Evolutionary conservation across 2,888 invertebrate species (phyloP), one percentile per base, ranked within the genome.

Genomic region (Callyntrura guangdongensis): DNA sequence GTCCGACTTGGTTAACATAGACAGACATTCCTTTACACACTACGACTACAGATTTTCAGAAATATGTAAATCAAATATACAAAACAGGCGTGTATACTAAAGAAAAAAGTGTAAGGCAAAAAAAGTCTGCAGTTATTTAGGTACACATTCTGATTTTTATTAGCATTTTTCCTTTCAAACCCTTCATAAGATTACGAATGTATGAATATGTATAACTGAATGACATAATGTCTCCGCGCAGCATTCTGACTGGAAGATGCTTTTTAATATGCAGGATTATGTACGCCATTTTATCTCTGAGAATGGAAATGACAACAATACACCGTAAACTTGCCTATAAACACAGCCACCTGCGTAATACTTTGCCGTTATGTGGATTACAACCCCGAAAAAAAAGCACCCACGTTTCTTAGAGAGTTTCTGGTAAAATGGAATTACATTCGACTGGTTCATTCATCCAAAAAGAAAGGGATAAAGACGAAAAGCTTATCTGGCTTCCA

Each of bases 141-240:
- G 36, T 4, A 36, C 36, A 6, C 6, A 36, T 47, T 45, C 72
- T 17, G 9, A 22, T 74, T 47, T 49, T 14, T 74, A 49, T 49
- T 49, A 14, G 9, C 9, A 74, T 74, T 67, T 67, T 74, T 47
- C 72, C 36, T 36, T 36, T 36, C 36, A 36, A 36, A 36, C 49
- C 64, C 17, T 36, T 72, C 17, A 20, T 22, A 49, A 74, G 74
- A 49, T 47, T 20, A 64, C 22, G 64, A 22, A 25, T 36, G 20
- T 74, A 79, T 79, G 79, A 79, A 79, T 79, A 79, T 79, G 79
- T 27, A 79, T 79, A 25, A 53, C 1, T 77, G 53, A 53, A 77
- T 53, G 77, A 77, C 49, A 20, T 53, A 22, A 77, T 77, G 47
- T 45, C 25, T 36, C 27, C 3, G n/a, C n/a, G n/a, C 4, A 27